These are phyloP conservation scores for Myxocyprinus asiaticus DNA, from an alignment of 2,113 vertebrate species.

Conservation along the genomic window DNA sequence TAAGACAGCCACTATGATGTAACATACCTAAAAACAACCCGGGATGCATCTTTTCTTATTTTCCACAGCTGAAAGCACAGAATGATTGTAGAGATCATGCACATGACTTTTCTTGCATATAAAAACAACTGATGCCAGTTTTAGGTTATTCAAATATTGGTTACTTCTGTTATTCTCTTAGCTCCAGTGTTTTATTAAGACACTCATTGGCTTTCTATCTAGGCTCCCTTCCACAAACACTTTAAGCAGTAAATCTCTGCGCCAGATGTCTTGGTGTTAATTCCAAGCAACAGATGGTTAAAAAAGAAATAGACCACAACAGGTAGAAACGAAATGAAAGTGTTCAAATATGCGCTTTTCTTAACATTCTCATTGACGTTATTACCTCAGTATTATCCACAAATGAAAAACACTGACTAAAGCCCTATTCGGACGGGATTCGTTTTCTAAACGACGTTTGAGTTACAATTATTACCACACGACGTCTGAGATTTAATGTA, in stretches of 20 bases:
- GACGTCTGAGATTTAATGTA: no score
- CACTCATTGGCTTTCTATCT: conserved; percentile 8
- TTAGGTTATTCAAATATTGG: not conserved
- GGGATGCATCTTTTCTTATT: conserved; percentile 33
- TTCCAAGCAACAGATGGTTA: conserved; percentile 38
- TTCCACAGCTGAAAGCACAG: conserved; percentile 28
- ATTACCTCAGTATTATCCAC: not conserved
- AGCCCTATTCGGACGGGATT: no score
- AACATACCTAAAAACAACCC: conserved; percentile 36
- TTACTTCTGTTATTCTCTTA: conserved; percentile 5
- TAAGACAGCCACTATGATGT: conserved; percentile 6
- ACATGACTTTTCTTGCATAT: not conserved
- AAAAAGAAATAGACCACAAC: not conserved
- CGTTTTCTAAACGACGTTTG: no score
- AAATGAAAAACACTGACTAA: no score
- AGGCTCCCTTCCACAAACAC: conserved; percentile 2
- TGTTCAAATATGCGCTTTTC: not conserved
- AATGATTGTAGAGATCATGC: conserved; percentile 1
- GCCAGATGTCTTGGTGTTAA: conserved; percentile 31
- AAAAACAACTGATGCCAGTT: not conserved
- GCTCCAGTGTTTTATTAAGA: not conserved
- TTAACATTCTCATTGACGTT: not conserved
- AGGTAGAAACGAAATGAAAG: not conserved
- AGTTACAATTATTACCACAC: no score
- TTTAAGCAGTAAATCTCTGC: conserved; percentile 14